phyloP scores from a whole-genome alignment of 2,113 vertebrate species.

The Camelus bactrianus region DNA sequence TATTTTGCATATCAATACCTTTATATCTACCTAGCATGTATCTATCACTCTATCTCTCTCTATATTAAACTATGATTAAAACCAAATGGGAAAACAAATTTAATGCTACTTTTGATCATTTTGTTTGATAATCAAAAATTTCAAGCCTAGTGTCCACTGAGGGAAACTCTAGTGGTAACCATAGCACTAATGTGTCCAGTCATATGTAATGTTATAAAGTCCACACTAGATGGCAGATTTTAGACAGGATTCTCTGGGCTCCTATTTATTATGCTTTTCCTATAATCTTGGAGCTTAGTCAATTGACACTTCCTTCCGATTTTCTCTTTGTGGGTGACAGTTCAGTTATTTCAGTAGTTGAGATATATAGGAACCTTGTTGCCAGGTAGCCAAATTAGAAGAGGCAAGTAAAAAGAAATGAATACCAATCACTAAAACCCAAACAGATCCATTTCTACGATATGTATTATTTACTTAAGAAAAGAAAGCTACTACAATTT shows the following conservation, averaged over 20 bases:
- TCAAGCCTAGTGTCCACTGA: neutral
- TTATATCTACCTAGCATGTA: neutral
- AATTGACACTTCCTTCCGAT: neutral
- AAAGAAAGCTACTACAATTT: neutral
- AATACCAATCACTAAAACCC: neutral
- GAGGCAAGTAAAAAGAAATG: neutral
- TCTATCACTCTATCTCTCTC: neutral
- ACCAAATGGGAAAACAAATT: neutral
- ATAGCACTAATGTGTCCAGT: neutral
- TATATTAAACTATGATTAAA: neutral
- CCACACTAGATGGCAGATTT: conserved; percentile 75
- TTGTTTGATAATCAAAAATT: conserved; percentile 5
- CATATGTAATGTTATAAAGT: conserved; percentile 43
- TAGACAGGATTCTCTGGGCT: neutral
- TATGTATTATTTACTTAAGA: neutral
- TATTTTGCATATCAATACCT: neutral
- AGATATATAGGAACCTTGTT: neutral
- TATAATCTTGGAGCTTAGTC: neutral
- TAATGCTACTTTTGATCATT: conserved; percentile 28
- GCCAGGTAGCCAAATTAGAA: neutral
- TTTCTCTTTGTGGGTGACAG: neutral
- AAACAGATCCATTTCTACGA: neutral
- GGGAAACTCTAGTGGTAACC: neutral
- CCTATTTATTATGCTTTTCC: neutral
- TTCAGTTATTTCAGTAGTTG: neutral